Base-by-base conservation (phyloP, 2,888 invertebrate species). In the Aphelenchoides bicaudatus region DNA sequence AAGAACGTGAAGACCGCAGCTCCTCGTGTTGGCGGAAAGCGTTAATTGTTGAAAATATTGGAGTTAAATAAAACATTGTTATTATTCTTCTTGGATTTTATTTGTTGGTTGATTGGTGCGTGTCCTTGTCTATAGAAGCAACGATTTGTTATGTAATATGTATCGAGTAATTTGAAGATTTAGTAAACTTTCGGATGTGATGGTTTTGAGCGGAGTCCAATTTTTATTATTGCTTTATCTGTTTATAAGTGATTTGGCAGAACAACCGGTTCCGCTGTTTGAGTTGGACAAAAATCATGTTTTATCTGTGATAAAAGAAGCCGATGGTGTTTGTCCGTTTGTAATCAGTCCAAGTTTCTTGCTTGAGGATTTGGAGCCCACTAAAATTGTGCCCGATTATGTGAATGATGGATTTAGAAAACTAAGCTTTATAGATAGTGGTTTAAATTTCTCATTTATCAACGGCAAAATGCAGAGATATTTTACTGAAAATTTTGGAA, bases 11-110 rank as follows among this genome's bases (percentile, higher is more conserved):
- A 88, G 80, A 88, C 91, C 59, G 85, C 89, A 54, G 90, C 91
- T 54, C 92, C 93, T 63, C 87, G 92, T 78, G 92, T 96, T 76
- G 94, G 94, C 80, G 94, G 93, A 82, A 96, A 96, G 83, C 90
- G 96, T 86, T 96, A 89, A 90, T 51, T 66, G 49, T 34, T 37
- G 23, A 43, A 8, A 10, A 25, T 8, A 43, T 43, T 43, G n/a
- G 25, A 21, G 23, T 43, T 43, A 19, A 43, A n/a, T 43, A 43
- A 43, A 43, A 21, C 21, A 19, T 43, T 25, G 43, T 43, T 43
- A 43, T 43, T 43, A 21, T 43, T 6, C 23, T 43, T 8, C 23
- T 43, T n/a, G 43, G 6, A 10, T n/a, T 43, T 25, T 10, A n/a
- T n/a, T n/a, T n/a, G n/a, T n/a, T n/a, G n/a, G n/a, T n/a, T n/a